phyloP scores from a whole-genome alignment of 2,113 vertebrate genomes.

The Spizaetus ornatus region DNA sequence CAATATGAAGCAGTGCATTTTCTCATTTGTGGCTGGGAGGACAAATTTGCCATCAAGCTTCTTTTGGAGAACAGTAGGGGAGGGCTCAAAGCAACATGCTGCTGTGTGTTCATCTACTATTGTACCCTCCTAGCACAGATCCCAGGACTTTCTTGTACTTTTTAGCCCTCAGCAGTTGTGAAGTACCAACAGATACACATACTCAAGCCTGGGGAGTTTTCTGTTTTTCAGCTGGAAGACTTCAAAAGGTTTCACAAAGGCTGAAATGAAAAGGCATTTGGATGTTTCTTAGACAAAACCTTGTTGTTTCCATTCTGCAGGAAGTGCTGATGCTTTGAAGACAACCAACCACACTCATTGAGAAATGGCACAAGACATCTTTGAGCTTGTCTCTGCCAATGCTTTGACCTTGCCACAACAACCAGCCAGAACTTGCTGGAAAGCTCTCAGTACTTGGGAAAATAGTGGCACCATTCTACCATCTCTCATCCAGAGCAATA shows the following conservation, averaged over 20 bases:
- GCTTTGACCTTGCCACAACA: background rate
- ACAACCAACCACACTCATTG: background rate
- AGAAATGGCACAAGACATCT: background rate
- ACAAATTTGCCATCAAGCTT: background rate
- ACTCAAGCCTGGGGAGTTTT: background rate
- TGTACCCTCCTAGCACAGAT: background rate
- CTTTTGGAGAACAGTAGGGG: background rate
- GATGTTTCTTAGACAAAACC: slow-evolving; percentile 36
- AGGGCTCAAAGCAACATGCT: background rate
- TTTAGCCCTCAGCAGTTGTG: background rate
- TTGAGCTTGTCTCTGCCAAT: background rate
- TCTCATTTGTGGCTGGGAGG: background rate
- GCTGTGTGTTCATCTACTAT: background rate
- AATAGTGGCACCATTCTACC: background rate
- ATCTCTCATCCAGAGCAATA: background rate
- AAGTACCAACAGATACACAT: background rate
- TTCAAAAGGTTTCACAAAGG: slow-evolving; percentile 28
- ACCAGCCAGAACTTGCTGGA: background rate
- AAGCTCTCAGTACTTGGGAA: background rate
- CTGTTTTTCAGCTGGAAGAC: background rate
- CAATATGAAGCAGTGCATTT: background rate
- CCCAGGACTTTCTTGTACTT: background rate
- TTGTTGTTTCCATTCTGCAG: slow-evolving; percentile 2
- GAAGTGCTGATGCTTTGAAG: slow-evolving; percentile 17
- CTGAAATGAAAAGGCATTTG: background rate